These are phyloP conservation scores for Bufo gargarizans DNA, from an alignment of 2,113 vertebrate genomes.

Conservation along the genomic window DNA sequence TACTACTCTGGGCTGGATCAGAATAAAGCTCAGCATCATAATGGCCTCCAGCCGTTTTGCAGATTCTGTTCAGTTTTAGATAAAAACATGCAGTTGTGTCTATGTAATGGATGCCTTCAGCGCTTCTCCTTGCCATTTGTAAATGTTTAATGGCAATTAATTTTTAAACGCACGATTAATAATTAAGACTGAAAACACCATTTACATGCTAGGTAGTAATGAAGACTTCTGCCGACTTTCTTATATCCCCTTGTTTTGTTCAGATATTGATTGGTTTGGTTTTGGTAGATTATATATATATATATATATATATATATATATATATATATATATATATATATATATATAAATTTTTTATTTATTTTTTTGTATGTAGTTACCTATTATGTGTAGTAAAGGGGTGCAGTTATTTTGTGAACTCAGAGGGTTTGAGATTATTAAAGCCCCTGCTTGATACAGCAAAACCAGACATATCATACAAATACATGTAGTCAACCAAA, in stretches of 20 bases:
- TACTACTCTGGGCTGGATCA: not conserved
- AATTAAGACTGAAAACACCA: not conserved
- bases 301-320: not conserved
- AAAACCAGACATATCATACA: no score
- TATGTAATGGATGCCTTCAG: not conserved
- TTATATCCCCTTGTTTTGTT: not conserved
- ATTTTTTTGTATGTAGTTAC: not conserved
- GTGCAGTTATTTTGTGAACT: not conserved
- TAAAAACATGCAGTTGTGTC: constrained; percentile 22
- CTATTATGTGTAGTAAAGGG: not conserved
- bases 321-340: not conserved
- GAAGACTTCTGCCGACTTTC: not conserved
- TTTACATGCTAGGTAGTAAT: not conserved
- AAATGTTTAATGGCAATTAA: constrained; percentile 48
- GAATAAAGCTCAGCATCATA: not conserved
- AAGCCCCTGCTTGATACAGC: no score
- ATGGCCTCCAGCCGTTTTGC: constrained; percentile 30
- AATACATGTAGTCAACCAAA: no score
- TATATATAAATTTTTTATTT: no score
- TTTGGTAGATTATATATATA: not conserved
- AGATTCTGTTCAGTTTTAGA: constrained; percentile 5
- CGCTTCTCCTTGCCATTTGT: constrained; percentile 22
- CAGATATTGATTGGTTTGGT: not conserved
- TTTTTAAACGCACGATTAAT: constrained; percentile 42
- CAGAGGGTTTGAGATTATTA: no score